Base-by-base conservation (phyloP, 2,797 vertebrate species). In the Centropyge bicolor region DNA sequence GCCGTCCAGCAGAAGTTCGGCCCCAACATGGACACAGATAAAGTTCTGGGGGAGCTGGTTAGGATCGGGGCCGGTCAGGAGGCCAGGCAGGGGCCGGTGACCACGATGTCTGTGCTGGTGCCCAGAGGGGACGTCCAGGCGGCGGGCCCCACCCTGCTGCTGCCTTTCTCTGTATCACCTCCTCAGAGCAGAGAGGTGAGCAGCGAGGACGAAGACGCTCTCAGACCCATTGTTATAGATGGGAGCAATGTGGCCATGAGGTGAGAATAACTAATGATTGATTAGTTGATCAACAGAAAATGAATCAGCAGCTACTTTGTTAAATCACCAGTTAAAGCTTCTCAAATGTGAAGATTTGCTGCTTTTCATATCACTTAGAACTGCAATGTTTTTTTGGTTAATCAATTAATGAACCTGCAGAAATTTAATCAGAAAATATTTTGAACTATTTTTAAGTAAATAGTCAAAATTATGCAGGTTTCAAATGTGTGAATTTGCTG, bases 231-330 rank as follows among this genome's bases (percentile, higher is more conserved):
- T 16, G 98, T 99, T 65, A 98, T 99, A 69, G 98, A 99, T 19
- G 98, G 98, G 76, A 99, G 97, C 92, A 99, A 99, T 19, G 98
- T 99, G 55, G 98, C 98, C 62, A 99, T 99, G 98, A 99, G 98
- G 98, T 99, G 90, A 92, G 94, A 48, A 11, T 31, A 57, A 27
- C 13, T 24, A 46, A 13, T 8, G 0, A 43, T 24, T n/a, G 9
- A 70, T 56, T 10, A 49, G 5, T 45, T n/a, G 2, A 20, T 24
- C 9, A 6, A 31, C 27, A 31, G 27, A 31, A 31, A 72, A 55
- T 22, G 0, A 56, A 36, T 22, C 8, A 22, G 46, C 35, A 51
- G 24, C 51, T 54, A 19, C 6, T 74, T 55, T 55, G 24, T 52
- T 55, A 35, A 35, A 31, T 31, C 27, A 31, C 27, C 4, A 4